Percentiles rank a stretch among this genome's conserved stretches.
Conservation (phyloP, 2,888 invertebrate species). For the Caenorhabditis sp. region DNA sequence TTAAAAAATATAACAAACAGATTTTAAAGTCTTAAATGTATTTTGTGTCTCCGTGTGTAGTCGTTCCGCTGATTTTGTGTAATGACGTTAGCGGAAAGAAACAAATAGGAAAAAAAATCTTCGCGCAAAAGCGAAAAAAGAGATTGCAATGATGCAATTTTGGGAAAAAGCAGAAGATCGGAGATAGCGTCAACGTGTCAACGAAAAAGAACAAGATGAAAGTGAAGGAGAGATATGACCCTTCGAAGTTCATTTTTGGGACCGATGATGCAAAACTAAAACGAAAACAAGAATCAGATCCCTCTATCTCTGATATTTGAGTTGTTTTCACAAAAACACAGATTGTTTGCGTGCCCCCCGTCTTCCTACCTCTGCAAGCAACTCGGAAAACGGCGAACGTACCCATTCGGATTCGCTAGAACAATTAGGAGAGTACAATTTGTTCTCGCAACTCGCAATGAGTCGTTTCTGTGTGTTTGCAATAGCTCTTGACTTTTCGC, state of each 20-base stretch:
- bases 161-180: conserved; percentile 28
- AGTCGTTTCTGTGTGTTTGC: conserved; percentile 60
- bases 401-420: conserved; percentile 53
- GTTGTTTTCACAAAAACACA: conserved; percentile 58
- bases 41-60: conserved; percentile 35
- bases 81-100: conserved; percentile 26
- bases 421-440: conserved; percentile 67
- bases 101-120: conserved; percentile 40
- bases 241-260: conserved; percentile 37
- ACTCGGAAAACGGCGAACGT: conserved; percentile 38
- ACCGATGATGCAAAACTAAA: conserved; percentile 50
- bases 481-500: conserved; percentile 65
- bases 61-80: conserved; percentile 24
- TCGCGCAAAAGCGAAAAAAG: conserved; percentile 18
- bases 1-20: background rate
- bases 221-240: conserved; percentile 31
- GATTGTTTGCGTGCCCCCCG: conserved; percentile 47
- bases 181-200: conserved; percentile 38
- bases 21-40: background rate
- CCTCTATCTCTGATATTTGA: conserved; percentile 35
- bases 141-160: conserved; percentile 56
- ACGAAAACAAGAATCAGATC: conserved; percentile 34
- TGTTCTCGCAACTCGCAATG: conserved; percentile 61
- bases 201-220: conserved; percentile 6
- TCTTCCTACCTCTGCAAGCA: background rate